These are phyloP conservation scores for Diabrotica virgifera DNA, from an alignment of 1,140 invertebrate genomes.

Conservation along the genomic window DNA sequence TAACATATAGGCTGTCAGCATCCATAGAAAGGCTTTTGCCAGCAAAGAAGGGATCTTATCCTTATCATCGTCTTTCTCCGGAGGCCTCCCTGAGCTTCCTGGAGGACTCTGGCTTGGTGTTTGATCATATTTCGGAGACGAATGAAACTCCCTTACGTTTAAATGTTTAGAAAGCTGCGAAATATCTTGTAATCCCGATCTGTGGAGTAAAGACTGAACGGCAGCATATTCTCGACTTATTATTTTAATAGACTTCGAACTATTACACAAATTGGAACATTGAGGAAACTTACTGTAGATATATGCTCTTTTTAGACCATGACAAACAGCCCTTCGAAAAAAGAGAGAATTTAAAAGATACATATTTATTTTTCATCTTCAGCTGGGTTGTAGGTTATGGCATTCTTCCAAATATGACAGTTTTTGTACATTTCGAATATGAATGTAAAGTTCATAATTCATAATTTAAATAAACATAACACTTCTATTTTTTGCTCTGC, in stretches of 20 bases:
- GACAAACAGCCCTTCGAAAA: background rate
- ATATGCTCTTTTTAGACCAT: background rate
- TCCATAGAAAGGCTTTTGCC: conserved; percentile 72
- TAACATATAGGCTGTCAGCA: conserved; percentile 70
- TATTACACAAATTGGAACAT: background rate
- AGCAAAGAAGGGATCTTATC: conserved; percentile 66
- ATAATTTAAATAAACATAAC: no score
- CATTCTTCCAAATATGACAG: background rate
- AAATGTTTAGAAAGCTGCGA: conserved; percentile 42
- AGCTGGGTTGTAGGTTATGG: background rate
- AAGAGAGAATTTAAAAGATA: background rate
- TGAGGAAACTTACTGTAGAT: background rate
- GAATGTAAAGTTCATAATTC: no score
- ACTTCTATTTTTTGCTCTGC: no score
- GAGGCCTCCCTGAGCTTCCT: conserved; percentile 41
- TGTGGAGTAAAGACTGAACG: conserved; percentile 44
- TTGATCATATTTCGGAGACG: conserved; percentile 34
- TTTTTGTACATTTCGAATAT: no score
- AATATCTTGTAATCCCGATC: conserved; percentile 46
- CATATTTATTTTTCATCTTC: background rate
- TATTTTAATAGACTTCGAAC: conserved; percentile 28
- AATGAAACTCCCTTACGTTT: conserved; percentile 30
- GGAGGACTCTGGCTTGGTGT: conserved; percentile 19
- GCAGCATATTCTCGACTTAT: conserved; percentile 52
- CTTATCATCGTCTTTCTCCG: conserved; percentile 54